Conservation (phyloP, 2,888 invertebrate species). For the Agriotes lineatus region DNA sequence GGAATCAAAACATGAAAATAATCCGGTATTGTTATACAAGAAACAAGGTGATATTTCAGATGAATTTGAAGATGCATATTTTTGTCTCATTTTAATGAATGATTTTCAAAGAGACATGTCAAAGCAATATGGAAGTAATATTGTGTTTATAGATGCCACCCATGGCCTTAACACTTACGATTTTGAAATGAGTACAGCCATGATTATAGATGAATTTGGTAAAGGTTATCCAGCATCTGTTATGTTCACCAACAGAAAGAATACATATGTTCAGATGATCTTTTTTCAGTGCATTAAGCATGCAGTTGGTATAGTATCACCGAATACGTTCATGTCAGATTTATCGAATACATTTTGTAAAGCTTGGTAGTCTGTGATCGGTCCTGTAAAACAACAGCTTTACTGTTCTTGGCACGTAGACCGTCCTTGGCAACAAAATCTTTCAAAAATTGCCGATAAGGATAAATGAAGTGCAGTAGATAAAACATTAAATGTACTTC, state of each 20-base stretch:
- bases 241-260: slow-evolving; percentile 44
- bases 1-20: not conserved
- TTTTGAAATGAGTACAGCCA: slow-evolving; percentile 43
- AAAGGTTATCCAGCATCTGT: slow-evolving; percentile 44
- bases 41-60: not conserved
- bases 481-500: not conserved
- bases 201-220: slow-evolving; percentile 45
- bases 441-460: slow-evolving; percentile 29
- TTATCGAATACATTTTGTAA: slow-evolving; percentile 46
- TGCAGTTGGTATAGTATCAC: slow-evolving; percentile 22
- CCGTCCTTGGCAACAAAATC: slow-evolving; percentile 37
- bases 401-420: slow-evolving; percentile 46
- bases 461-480: slow-evolving; percentile 11
- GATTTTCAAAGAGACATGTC: not conserved
- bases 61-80: not conserved
- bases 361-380: slow-evolving; percentile 47
- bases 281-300: slow-evolving; percentile 38
- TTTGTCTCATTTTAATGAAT: not conserved
- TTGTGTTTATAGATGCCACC: slow-evolving; percentile 41
- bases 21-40: not conserved
- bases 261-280: slow-evolving; percentile 28
- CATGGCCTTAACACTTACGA: slow-evolving; percentile 46
- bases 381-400: slow-evolving; percentile 28
- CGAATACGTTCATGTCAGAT: slow-evolving; percentile 48
- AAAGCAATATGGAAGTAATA: not conserved